These are phyloP conservation scores for Ochropacha duplaris DNA, from an alignment of 2,888 invertebrate species.

Conservation along the genomic window DNA sequence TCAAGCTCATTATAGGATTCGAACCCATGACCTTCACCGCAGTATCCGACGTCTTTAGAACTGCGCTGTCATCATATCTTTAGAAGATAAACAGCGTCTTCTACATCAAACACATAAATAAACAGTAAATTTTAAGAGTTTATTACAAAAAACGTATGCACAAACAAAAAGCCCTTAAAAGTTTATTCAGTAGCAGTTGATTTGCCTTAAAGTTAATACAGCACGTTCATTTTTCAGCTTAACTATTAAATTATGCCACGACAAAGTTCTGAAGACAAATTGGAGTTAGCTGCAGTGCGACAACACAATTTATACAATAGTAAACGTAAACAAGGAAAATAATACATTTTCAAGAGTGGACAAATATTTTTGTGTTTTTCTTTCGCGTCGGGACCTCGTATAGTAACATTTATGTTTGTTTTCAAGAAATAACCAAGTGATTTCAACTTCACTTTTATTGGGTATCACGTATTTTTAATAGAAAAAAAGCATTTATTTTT, in stretches of 20 bases:
- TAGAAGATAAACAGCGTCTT: too few species aligned
- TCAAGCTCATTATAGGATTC: too few species aligned
- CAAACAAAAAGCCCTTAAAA: neutral
- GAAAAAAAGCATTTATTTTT: too few species aligned
- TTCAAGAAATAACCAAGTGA: constrained; percentile 10
- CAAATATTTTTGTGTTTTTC: constrained; percentile 25
- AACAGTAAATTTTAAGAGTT: too few species aligned
- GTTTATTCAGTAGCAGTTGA: neutral
- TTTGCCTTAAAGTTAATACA: neutral
- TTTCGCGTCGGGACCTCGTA: constrained; percentile 11
- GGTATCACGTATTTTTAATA: too few species aligned
- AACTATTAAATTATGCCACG: neutral
- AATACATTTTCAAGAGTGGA: constrained; percentile 6
- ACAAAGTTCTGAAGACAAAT: neutral
- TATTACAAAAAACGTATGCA: too few species aligned
- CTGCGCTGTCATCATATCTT: too few species aligned
- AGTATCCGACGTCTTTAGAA: too few species aligned
- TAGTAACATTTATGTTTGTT: constrained; percentile 12
- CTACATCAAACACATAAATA: too few species aligned
- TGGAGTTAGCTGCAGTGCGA: constrained; percentile 28
- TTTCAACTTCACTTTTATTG: neutral
- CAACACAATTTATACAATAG: constrained; percentile 16
- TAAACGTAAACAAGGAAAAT: constrained; percentile 16
- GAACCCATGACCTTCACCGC: too few species aligned
- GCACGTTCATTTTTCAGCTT: neutral